Base-by-base conservation (phyloP, 2,888 invertebrate species). In the Mythimna loreyi region DNA sequence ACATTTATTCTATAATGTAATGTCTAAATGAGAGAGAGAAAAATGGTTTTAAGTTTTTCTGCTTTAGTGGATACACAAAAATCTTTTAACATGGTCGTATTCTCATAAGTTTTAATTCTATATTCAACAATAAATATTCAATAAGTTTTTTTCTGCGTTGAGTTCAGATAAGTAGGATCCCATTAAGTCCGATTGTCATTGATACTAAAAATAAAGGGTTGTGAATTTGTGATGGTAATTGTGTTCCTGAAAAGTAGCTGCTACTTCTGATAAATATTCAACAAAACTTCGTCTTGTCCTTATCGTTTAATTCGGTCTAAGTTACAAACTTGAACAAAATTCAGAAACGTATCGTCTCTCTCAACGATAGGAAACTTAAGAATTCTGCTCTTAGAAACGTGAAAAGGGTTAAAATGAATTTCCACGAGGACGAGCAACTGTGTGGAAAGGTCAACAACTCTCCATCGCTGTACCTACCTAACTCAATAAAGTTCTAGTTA, bases 331-430 rank as follows among this genome's bases (percentile, higher is more conserved):
- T 61, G 5, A 43, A 76, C 49, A n/a, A 63, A 72, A 65, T 58
- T 64, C 43, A 50, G 36, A 49, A 67, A 53, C 57, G 43, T 67
- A 76, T 58, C 40, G 50, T 49, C 52, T 47, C 52, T 47, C 36
- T 64, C 66, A 60, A 49, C 58, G 55, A 62, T 67, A 59, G 45
- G 45, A 47, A 80, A 76, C 72, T 76, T 76, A 45, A 78, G 40
- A 65, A 50, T 77, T 43, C 3, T 28, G 36, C 19, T 64, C 62
- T 68, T 49, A 43, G 55, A 45, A 81, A 58, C 65, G 57, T 55
- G 40, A 49, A 79, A 68, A 58, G 55, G 52, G 50, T 55, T 61
- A 3, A 52, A 67, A 76, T 65, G 6, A 52, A 72, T 47, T 57
- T 59, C 55, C 61, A 50, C 33, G 28, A 67, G 49, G 59, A 63